These are phyloP conservation scores for Subacronicta megacephala DNA, from an alignment of 2,888 invertebrate genomes.

Conservation along the genomic window DNA sequence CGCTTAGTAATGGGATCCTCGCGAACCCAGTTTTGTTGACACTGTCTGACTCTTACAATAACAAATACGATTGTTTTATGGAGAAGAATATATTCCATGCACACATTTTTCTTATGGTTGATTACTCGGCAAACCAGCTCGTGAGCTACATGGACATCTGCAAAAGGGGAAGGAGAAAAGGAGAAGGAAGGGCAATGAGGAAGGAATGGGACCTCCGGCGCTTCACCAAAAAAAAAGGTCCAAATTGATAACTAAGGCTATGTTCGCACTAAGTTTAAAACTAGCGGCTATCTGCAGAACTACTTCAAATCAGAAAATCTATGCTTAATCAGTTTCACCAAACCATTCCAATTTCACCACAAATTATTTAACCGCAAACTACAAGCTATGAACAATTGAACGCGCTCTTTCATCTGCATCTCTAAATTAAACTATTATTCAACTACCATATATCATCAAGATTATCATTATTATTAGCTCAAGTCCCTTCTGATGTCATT, in stretches of 20 bases:
- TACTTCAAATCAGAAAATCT: background rate
- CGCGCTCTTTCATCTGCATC: background rate
- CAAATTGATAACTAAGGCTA: conserved; percentile 17
- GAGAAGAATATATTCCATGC: conserved; percentile 5
- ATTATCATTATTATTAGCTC: conserved; percentile 29
- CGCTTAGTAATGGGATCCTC: conserved; percentile 30
- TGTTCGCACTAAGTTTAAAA: background rate
- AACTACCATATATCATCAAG: conserved; percentile 33
- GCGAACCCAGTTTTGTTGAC: conserved; percentile 22
- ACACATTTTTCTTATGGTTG: too few relatives aligned
- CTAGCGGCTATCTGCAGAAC: background rate
- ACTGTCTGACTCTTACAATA: conserved; percentile 21
- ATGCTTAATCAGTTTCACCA: too few relatives aligned
- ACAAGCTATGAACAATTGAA: too few relatives aligned
- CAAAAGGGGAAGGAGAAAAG: too few relatives aligned
- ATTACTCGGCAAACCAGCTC: too few relatives aligned
- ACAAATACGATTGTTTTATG: conserved; percentile 16
- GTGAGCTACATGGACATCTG: too few relatives aligned
- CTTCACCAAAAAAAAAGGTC: too few relatives aligned
- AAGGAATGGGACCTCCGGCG: too few relatives aligned
- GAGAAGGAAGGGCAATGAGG: too few relatives aligned
- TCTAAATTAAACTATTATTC: conserved; percentile 37
- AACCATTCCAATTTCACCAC: too few relatives aligned
- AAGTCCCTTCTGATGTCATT: conserved; percentile 26
- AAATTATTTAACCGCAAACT: too few relatives aligned